Percentiles rank a stretch among this genome's conserved stretches.
Conservation (phyloP, 2,888 invertebrate species). For the Blastobasis lacticolella region DNA sequence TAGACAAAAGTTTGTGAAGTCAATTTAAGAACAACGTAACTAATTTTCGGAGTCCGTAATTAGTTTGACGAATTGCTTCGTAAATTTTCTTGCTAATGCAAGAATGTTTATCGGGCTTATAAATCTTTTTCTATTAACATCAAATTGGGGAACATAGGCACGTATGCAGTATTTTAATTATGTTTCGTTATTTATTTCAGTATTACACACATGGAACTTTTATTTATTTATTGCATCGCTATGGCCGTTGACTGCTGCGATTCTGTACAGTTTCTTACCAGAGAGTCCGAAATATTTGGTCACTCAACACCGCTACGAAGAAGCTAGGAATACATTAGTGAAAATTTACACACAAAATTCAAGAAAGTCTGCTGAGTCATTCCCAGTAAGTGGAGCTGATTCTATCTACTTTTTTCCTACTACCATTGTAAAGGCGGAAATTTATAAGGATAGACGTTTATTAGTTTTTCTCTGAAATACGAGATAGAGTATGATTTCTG, state of each 20-base stretch:
- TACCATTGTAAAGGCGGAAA: background rate
- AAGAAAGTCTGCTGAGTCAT: conserved; percentile 39
- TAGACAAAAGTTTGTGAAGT: background rate
- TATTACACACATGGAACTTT: conserved; percentile 54
- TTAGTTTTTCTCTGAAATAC: background rate
- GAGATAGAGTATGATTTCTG: background rate
- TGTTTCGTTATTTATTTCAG: conserved; percentile 28
- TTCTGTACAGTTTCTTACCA: conserved; percentile 38
- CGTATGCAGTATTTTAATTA: no score
- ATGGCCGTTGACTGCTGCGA: conserved; percentile 36
- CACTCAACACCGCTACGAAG: conserved; percentile 41
- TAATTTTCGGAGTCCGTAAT: background rate
- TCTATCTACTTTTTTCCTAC: background rate
- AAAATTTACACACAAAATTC: conserved; percentile 48
- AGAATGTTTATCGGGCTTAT: background rate
- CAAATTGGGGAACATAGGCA: background rate
- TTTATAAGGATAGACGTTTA: background rate
- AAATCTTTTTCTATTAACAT: background rate
- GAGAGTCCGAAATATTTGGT: conserved; percentile 57
- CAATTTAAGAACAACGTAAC: background rate
- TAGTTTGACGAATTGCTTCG: background rate
- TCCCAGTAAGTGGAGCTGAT: conserved; percentile 33
- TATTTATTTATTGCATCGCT: conserved; percentile 41
- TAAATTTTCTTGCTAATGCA: background rate
- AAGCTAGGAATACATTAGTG: conserved; percentile 44